A percentile compares a stretch with the other conserved stretches of the same genome.
Conservation (phyloP, 2,888 invertebrate genomes). For the Osmoderma eremita region DNA sequence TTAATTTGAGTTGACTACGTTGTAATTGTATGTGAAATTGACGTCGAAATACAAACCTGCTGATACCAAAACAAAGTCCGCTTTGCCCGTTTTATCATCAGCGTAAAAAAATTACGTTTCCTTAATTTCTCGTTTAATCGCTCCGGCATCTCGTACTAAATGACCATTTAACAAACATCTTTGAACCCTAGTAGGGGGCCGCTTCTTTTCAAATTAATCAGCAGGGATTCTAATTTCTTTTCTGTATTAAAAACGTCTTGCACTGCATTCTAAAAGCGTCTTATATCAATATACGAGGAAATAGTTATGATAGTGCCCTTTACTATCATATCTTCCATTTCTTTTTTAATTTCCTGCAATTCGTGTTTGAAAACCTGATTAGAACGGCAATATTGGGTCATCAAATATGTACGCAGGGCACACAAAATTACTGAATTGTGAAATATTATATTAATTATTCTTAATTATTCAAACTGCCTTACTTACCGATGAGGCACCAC, state of each 20-base stretch:
- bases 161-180: too few relatives aligned
- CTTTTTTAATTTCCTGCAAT: conserved; percentile 3
- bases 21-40: conserved; percentile 26
- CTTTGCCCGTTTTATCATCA: conserved; percentile 59
- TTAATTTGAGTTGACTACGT: neutral
- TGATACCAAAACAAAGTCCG: conserved; percentile 60
- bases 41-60: conserved; percentile 49
- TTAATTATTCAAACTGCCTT: neutral
- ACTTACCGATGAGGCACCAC: conserved; percentile 15
- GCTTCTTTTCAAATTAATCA: too few relatives aligned
- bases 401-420: neutral
- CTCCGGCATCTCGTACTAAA: neutral
- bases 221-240: too few relatives aligned
- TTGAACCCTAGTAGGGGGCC: too few relatives aligned
- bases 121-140: conserved; percentile 40
- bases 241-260: too few relatives aligned
- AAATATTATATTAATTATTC: neutral
- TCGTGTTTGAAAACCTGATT: conserved; percentile 1
- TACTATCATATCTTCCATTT: conserved; percentile 17
- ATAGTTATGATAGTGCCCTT: neutral
- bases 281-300: neutral
- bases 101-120: conserved; percentile 53
- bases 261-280: conserved; percentile 25
- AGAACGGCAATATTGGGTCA: neutral
- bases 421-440: conserved; percentile 2